A percentile compares a stretch with the other conserved stretches of the same genome.
phyloP scores from a whole-genome alignment of 2,113 vertebrate genomes.

The Fregata magnificens region DNA sequence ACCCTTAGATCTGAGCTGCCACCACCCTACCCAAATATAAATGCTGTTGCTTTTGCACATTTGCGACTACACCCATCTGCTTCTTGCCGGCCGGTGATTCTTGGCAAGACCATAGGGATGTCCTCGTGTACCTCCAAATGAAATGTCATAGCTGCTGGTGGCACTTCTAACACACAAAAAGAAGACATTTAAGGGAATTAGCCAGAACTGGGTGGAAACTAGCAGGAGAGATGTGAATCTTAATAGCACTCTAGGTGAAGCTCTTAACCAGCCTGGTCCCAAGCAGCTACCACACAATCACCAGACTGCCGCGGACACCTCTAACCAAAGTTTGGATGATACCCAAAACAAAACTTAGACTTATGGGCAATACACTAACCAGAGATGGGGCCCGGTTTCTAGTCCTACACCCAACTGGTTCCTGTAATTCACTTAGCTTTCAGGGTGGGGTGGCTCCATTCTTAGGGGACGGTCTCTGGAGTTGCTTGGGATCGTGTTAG shows the following conservation, averaged over 20 bases:
- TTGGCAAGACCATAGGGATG: background rate
- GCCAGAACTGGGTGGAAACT: background rate
- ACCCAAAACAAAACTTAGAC: background rate
- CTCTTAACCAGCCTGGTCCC: background rate
- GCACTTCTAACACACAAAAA: background rate
- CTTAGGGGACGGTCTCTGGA: background rate
- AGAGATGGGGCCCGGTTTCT: background rate
- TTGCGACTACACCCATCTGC: background rate
- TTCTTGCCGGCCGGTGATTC: background rate
- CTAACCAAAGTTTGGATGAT: background rate
- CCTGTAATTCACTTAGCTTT: background rate
- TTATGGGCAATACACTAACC: background rate
- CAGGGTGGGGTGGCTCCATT: background rate
- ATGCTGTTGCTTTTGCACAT: background rate
- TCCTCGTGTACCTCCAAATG: background rate
- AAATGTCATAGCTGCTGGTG: background rate
- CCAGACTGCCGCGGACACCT: fast-evolving
- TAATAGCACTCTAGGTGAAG: background rate
- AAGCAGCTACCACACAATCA: background rate
- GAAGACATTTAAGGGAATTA: background rate
- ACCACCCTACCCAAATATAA: background rate
- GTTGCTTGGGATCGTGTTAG: background rate
- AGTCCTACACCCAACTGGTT: background rate
- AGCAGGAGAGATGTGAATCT: background rate
- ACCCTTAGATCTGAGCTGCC: background rate